Conservation (phyloP, 2,797 vertebrate species). For the Chelon labrosus region DNA sequence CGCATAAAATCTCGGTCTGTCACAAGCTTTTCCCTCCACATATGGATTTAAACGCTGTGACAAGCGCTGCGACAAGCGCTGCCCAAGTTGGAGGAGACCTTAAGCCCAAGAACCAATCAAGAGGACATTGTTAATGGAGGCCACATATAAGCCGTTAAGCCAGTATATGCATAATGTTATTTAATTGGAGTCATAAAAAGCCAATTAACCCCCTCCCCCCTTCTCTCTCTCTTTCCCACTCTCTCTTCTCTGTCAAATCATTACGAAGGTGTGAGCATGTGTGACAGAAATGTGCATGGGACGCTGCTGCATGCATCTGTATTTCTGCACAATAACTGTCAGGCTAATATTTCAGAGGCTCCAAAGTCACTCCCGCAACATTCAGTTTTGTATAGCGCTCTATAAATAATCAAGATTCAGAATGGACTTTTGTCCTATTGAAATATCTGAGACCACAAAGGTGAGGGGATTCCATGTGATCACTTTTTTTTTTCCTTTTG, state of each 20-base stretch:
- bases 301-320: slow-evolving; percentile 30
- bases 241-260: slow-evolving; percentile 60
- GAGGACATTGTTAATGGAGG: slow-evolving; percentile 89
- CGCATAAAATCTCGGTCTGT: slow-evolving; percentile 63
- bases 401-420: slow-evolving; percentile 51
- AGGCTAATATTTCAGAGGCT: slow-evolving; percentile 16
- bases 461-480: slow-evolving; percentile 53
- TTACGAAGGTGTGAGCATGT: slow-evolving; percentile 27
- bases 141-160: slow-evolving; percentile 89
- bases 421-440: slow-evolving; percentile 40
- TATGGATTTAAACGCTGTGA: slow-evolving; percentile 74
- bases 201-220: slow-evolving; percentile 85
- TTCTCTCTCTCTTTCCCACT: slow-evolving; percentile 48
- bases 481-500: slow-evolving; percentile 41
- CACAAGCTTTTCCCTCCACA: slow-evolving; percentile 58
- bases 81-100: slow-evolving; percentile 82
- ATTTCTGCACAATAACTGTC: slow-evolving; percentile 12
- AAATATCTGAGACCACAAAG: slow-evolving; percentile 59
- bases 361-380: slow-evolving; percentile 24
- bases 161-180: slow-evolving; percentile 90
- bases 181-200: slow-evolving; percentile 92
- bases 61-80: slow-evolving; percentile 62
- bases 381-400: slow-evolving; percentile 33
- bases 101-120: slow-evolving; percentile 88
- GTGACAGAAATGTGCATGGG: slow-evolving; percentile 53